Percentiles rank a stretch among this genome's conserved stretches.
phyloP scores from a whole-genome alignment of 2,113 vertebrate genomes.

The Gavia stellata region DNA sequence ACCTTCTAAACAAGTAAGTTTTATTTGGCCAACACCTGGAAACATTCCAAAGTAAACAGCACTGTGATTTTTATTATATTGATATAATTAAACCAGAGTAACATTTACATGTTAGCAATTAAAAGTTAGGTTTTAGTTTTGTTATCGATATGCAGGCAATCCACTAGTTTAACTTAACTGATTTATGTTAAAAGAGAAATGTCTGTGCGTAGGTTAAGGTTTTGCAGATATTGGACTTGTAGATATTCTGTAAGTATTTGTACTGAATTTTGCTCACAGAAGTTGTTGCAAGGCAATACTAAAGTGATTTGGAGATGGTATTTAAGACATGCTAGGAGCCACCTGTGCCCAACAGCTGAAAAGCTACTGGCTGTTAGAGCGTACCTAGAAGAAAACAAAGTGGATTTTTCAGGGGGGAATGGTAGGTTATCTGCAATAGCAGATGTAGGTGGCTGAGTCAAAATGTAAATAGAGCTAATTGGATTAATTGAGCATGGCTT shows the following conservation, averaged over 20 bases:
- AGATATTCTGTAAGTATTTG: not conserved
- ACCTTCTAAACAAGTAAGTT: not conserved
- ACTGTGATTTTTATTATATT: conserved; percentile 5
- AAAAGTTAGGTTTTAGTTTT: not conserved
- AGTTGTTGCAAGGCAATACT: not conserved
- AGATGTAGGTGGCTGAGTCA: not conserved
- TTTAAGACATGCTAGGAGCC: not conserved
- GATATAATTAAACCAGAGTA: not conserved
- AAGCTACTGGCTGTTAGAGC: not conserved
- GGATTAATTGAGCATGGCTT: conserved; percentile 11
- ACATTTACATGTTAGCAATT: not conserved
- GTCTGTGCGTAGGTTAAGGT: not conserved
- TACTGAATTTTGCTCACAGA: not conserved
- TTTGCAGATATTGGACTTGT: not conserved
- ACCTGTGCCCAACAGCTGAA: not conserved
- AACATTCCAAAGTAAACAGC: not conserved
- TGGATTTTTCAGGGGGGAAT: not conserved
- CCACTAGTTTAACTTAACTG: not conserved
- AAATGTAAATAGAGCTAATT: conserved; percentile 6
- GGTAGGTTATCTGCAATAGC: not conserved
- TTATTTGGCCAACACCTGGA: not conserved
- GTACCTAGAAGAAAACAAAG: not conserved
- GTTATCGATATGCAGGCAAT: fast-evolving
- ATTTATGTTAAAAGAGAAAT: not conserved
- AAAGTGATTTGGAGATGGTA: not conserved